A percentile compares a stretch with the other conserved stretches of the same genome.
Evolutionary conservation across 92 coral and sea anemone species (phyloP).

Genomic region (Umimayanthus chanpuru): DNA sequence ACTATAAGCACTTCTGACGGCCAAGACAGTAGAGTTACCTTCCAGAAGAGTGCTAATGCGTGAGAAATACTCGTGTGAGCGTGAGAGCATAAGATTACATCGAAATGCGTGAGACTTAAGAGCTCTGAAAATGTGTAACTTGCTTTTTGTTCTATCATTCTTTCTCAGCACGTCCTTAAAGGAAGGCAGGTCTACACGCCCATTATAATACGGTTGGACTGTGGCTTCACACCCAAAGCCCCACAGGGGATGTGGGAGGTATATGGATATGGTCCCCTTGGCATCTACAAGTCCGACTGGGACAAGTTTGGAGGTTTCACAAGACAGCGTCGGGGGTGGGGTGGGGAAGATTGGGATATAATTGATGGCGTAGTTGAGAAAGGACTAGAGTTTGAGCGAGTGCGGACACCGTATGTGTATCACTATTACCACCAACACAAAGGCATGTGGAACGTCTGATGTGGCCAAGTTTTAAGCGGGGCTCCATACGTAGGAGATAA

Average conservation of each 20-base stretch:
- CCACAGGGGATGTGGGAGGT: conserved; percentile 52
- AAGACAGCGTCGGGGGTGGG: conserved; percentile 35
- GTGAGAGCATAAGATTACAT: no score
- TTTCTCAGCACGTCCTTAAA: conserved; percentile 43
- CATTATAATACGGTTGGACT: conserved; percentile 42
- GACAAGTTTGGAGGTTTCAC: conserved; percentile 47
- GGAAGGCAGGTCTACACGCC: conserved; percentile 57
- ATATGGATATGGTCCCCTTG: conserved; percentile 52
- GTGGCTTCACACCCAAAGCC: conserved; percentile 45
- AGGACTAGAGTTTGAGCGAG: conserved; percentile 57
- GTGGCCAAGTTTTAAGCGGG: no score
- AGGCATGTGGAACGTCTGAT: conserved; percentile 43
- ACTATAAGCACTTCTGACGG: no score
- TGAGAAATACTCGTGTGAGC: no score
- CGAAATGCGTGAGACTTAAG: no score
- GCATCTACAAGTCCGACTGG: conserved; percentile 55
- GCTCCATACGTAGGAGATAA: no score
- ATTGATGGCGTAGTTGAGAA: conserved; percentile 45
- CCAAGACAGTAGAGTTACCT: no score
- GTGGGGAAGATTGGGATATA: conserved; percentile 63
- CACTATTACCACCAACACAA: conserved; percentile 47
- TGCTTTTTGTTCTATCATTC: neutral
- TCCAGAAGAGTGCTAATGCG: no score
- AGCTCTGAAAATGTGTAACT: neutral
- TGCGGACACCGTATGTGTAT: conserved; percentile 46